These are phyloP conservation scores for Seriola rivoliana DNA, from an alignment of 2,113 vertebrate species.

Conservation along the genomic window DNA sequence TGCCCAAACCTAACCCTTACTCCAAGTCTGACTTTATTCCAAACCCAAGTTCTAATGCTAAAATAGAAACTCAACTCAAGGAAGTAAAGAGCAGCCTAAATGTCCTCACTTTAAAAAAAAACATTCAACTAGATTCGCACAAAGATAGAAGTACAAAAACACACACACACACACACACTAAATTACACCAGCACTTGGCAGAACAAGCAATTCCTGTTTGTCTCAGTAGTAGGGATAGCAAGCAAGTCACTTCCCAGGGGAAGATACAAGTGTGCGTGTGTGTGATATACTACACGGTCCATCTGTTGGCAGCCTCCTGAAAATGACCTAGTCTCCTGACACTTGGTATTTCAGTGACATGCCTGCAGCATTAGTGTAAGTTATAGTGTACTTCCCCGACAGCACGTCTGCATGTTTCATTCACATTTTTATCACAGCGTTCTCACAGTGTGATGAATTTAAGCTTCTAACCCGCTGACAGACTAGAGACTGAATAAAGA, in stretches of 20 bases:
- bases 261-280: background rate
- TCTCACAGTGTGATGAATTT: too few relatives aligned
- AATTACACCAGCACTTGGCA: slow-evolving; percentile 30
- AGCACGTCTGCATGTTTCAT: background rate
- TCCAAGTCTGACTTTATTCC: background rate
- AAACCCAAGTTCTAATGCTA: background rate
- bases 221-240: slow-evolving; percentile 35
- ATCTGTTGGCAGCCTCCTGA: slow-evolving; percentile 26
- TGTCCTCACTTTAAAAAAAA: background rate
- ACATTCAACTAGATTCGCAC: background rate
- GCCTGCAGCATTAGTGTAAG: background rate
- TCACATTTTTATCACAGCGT: background rate
- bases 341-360: slow-evolving; percentile 29
- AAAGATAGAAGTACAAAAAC: background rate
- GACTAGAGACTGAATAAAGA: background rate
- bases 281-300: slow-evolving; percentile 30
- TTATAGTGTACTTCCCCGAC: background rate
- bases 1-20: background rate
- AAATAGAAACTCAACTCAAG: background rate
- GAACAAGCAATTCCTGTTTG: slow-evolving; percentile 31
- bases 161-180: background rate
- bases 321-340: slow-evolving; percentile 14
- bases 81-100: background rate
- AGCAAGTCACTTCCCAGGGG: slow-evolving; percentile 38
- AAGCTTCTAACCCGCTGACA: background rate